These are phyloP conservation scores for Eupeodes luniger DNA, from an alignment of 2,888 invertebrate genomes.

Conservation along the genomic window DNA sequence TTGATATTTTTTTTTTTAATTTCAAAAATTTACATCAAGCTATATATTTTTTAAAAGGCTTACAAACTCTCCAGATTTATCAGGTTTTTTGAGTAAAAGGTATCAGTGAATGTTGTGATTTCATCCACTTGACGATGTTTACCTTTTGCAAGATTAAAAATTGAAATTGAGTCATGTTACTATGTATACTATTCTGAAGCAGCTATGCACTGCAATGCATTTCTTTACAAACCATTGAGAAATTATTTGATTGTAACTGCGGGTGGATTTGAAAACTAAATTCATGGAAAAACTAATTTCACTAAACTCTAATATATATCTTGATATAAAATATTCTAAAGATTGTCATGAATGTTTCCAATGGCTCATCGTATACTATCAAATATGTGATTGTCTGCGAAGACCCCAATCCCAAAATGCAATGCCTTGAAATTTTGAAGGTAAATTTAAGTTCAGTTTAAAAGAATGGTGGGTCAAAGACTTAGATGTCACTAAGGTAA, in stretches of 20 bases:
- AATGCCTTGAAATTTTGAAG: too few species aligned
- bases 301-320: too few species aligned
- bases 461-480: too few species aligned
- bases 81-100: neutral
- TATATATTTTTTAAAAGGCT: neutral
- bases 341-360: too few species aligned
- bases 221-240: neutral
- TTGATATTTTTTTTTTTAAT: neutral
- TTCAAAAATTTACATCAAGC: constrained; percentile 1
- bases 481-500: too few species aligned
- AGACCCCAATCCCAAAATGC: too few species aligned
- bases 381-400: too few species aligned
- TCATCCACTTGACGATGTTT: neutral
- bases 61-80: neutral
- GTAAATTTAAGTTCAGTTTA: too few species aligned
- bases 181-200: neutral
- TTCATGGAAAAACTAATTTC: too few species aligned
- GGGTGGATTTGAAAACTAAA: neutral
- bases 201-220: neutral
- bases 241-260: neutral
- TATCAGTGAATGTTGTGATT: neutral
- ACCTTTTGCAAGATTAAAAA: neutral
- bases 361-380: too few species aligned
- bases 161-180: constrained; percentile 19
- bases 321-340: too few species aligned